Conservation (phyloP, 2,797 vertebrate species). For the Sitta carolinensis region DNA sequence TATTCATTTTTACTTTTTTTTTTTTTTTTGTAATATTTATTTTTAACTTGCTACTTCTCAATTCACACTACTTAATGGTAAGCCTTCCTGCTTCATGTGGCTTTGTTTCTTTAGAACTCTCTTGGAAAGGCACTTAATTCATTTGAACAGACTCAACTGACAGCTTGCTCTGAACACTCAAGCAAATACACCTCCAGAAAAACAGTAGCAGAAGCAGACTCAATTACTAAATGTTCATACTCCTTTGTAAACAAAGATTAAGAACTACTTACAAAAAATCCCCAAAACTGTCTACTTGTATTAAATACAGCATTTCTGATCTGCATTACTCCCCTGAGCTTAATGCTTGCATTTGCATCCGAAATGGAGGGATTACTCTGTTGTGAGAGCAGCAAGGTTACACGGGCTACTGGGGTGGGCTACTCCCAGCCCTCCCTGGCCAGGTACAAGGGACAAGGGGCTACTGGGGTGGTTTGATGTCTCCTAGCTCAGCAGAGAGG, state of each 20-base stretch:
- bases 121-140: not conserved
- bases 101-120: not conserved
- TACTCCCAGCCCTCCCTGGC: too few relatives aligned
- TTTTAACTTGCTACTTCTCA: slow-evolving; percentile 3
- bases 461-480: too few relatives aligned
- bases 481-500: too few relatives aligned
- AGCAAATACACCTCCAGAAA: not conserved
- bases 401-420: not conserved
- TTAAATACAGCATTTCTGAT: not conserved
- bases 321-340: not conserved
- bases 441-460: too few relatives aligned
- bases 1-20: not conserved
- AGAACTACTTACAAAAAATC: not conserved
- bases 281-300: not conserved
- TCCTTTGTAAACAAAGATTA: slow-evolving; percentile 26
- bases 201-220: not conserved
- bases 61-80: not conserved
- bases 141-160: not conserved
- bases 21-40: not conserved
- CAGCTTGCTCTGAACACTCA: slow-evolving; percentile 12
- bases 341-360: not conserved
- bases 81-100: not conserved
- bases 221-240: not conserved
- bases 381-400: not conserved
- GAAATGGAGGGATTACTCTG: not conserved